These are phyloP conservation scores for Catagonus wagneri DNA, from an alignment of 2,113 vertebrate genomes.

Conservation along the genomic window DNA sequence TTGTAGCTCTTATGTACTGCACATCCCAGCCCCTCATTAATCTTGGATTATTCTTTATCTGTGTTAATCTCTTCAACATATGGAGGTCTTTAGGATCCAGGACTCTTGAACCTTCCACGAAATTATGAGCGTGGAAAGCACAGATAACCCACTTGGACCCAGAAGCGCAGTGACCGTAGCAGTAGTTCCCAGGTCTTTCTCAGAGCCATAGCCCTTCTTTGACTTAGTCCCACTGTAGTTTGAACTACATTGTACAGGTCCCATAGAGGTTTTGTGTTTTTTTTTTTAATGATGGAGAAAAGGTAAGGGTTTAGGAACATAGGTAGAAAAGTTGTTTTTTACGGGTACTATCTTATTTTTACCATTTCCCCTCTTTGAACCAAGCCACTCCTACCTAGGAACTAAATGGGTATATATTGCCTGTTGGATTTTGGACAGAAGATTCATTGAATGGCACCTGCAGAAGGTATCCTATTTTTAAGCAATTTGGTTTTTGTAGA, in stretches of 20 bases:
- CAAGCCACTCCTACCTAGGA: constrained; percentile 83
- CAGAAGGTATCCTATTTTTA: constrained; percentile 81
- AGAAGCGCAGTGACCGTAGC: not conserved
- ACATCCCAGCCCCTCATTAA: not conserved
- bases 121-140: not conserved
- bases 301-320: constrained; percentile 70
- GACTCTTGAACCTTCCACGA: not conserved
- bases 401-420: constrained; percentile 80
- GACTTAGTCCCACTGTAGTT: not conserved
- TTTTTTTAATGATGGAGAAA: constrained; percentile 48
- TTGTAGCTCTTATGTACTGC: not conserved
- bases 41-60: not conserved
- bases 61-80: not conserved
- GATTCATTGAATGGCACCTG: constrained; percentile 79
- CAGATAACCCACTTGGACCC: not conserved
- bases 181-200: not conserved
- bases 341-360: constrained; percentile 79
- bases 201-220: not conserved
- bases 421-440: constrained; percentile 83
- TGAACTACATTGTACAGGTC: not conserved
- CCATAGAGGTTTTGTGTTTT: not conserved
- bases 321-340: constrained; percentile 73
- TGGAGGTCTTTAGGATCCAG: constrained; percentile 9
- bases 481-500: constrained; percentile 80
- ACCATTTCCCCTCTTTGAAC: constrained; percentile 82